Percentiles rank a stretch among this genome's conserved stretches.
Conservation (phyloP, 2,113 vertebrate genomes). For the Tragelaphus buxtoni region DNA sequence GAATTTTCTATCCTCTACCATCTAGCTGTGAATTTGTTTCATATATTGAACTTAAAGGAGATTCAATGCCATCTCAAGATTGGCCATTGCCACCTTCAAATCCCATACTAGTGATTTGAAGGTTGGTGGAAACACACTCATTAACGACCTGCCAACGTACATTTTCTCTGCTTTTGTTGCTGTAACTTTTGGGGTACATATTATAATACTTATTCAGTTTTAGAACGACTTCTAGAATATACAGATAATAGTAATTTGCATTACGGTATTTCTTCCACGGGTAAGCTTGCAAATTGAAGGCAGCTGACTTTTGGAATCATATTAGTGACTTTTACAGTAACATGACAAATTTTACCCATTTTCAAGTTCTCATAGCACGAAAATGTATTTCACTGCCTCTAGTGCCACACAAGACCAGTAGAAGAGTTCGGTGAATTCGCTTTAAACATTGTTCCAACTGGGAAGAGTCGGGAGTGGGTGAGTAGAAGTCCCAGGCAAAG, state of each 20-base stretch:
- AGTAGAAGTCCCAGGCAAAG: conserved; percentile 31
- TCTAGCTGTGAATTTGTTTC: neutral
- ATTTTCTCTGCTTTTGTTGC: conserved; percentile 2
- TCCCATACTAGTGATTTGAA: neutral
- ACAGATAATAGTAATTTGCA: conserved; percentile 12
- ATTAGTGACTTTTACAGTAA: neutral
- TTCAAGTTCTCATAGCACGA: neutral
- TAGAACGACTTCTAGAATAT: conserved; percentile 20
- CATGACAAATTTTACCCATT: conserved; percentile 26
- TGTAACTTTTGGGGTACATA: neutral
- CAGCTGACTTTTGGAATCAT: neutral
- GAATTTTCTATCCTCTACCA: conserved; percentile 4
- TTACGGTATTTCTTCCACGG: neutral
- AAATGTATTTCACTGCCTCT: conserved; percentile 1
- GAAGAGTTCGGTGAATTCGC: neutral
- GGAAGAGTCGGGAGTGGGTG: neutral
- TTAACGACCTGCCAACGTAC: neutral
- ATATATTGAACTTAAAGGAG: neutral
- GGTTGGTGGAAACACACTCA: neutral
- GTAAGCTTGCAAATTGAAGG: conserved; percentile 1
- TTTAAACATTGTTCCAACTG: conserved; percentile 26
- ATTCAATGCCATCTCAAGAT: neutral
- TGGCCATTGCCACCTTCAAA: neutral
- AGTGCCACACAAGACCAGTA: neutral
- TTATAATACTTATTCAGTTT: neutral